A percentile compares a stretch with the other conserved stretches of the same genome.
phyloP scores from a whole-genome alignment of 2,113 vertebrate genomes.

The Aix galericulata region DNA sequence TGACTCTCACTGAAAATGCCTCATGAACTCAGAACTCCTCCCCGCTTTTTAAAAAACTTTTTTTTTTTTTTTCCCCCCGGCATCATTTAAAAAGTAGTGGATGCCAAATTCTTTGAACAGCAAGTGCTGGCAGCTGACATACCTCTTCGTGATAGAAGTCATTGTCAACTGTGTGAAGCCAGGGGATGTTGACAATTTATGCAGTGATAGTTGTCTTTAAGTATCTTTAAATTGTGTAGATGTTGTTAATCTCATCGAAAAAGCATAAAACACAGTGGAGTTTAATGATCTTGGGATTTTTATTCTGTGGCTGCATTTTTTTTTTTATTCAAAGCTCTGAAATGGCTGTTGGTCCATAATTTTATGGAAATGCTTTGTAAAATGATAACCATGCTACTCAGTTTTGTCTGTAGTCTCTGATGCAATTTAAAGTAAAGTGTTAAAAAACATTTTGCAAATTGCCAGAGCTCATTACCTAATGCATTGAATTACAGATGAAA shows the following conservation, averaged over 20 bases:
- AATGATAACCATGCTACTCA: constrained; percentile 9
- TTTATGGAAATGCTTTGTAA: constrained; percentile 52
- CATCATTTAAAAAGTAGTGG: neutral
- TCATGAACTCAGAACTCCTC: neutral
- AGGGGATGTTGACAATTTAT: neutral
- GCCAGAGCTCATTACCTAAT: constrained; percentile 49
- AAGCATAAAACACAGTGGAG: neutral
- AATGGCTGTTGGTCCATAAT: constrained; percentile 14
- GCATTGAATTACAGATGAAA: constrained; percentile 31
- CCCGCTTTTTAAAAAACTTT: neutral
- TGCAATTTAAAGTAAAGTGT: constrained; percentile 50
- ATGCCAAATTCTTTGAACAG: neutral
- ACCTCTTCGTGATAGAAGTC: neutral
- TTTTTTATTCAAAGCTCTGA: constrained; percentile 5
- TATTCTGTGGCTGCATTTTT: constrained; percentile 27
- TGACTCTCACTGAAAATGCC: neutral
- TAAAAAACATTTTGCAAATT: constrained; percentile 35
- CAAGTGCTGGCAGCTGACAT: neutral
- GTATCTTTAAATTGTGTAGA: constrained; percentile 8
- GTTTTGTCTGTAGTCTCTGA: constrained; percentile 9
- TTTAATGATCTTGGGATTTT: constrained; percentile 31
- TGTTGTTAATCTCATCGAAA: constrained; percentile 16
- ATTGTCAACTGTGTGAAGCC: neutral
- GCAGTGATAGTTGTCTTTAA: constrained; percentile 3
- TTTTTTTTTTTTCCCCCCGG: neutral